These are phyloP conservation scores for Brachionus sp. DNA, from an alignment of 1,140 invertebrate species.

Conservation along the genomic window DNA sequence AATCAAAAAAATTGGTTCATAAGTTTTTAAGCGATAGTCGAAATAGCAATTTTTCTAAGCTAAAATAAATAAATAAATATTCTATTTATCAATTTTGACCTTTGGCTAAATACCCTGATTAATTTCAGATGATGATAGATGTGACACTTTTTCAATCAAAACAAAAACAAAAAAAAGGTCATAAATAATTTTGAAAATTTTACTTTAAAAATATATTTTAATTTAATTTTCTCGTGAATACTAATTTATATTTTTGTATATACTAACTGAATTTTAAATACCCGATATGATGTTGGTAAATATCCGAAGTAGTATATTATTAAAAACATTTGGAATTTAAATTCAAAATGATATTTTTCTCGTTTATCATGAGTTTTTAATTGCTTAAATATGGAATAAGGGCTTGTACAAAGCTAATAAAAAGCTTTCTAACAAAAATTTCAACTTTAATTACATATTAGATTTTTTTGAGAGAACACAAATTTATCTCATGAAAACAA, in stretches of 20 bases:
- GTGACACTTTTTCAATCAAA: slow-evolving; percentile 17
- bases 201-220: not conserved
- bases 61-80: slow-evolving; percentile 21
- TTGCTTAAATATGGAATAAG: not conserved
- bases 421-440: not conserved
- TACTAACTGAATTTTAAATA: not conserved
- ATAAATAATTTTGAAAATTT: not conserved
- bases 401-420: not conserved
- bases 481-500: not conserved
- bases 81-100: slow-evolving; percentile 32
- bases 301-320: not conserved
- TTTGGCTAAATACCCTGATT: slow-evolving; percentile 29
- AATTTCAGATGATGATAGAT: slow-evolving; percentile 34
- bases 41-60: not conserved
- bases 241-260: not conserved
- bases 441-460: not conserved
- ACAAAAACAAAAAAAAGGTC: slow-evolving; percentile 30
- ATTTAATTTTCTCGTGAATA: not conserved
- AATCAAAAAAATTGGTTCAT: not conserved
- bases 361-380: slow-evolving; percentile 3
- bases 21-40: not conserved
- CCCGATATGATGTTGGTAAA: not conserved
- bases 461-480: not conserved
- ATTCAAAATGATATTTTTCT: not conserved
- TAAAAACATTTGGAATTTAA: slow-evolving; percentile 17